These are phyloP conservation scores for Pica pica DNA, from an alignment of 2,113 vertebrate genomes.

Conservation along the genomic window DNA sequence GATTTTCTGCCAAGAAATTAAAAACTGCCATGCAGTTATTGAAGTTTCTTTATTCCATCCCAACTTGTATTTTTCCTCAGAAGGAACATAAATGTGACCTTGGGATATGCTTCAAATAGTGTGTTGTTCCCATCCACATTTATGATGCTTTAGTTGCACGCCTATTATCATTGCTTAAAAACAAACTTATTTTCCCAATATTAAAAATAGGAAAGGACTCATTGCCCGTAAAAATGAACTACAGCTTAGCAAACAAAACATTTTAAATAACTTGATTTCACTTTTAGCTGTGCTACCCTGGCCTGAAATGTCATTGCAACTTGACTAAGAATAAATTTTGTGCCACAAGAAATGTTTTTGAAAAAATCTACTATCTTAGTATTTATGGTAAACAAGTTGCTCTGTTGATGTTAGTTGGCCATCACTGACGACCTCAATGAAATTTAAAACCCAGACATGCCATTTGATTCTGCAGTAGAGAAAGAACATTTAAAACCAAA, in stretches of 20 bases:
- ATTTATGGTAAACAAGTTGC: background rate
- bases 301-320: background rate
- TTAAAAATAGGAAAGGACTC: background rate
- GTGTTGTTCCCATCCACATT: background rate
- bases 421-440: background rate
- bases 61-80: background rate
- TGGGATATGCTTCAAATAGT: background rate
- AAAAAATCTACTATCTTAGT: background rate
- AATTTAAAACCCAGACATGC: background rate
- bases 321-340: background rate
- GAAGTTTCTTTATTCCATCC: background rate
- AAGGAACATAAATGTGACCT: background rate
- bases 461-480: background rate
- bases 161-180: background rate
- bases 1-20: slow-evolving; percentile 27
- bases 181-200: background rate
- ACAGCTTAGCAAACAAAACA: background rate
- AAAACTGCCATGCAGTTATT: background rate
- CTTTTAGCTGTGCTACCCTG: background rate
- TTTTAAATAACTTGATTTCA: background rate
- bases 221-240: background rate
- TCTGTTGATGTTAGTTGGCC: background rate
- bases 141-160: background rate
- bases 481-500: background rate
- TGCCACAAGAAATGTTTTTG: background rate